Evolutionary conservation across 2,113 vertebrate genomes (phyloP), one percentile per base, ranked within the genome.

Genomic region (Phodopus roborovskii): DNA sequence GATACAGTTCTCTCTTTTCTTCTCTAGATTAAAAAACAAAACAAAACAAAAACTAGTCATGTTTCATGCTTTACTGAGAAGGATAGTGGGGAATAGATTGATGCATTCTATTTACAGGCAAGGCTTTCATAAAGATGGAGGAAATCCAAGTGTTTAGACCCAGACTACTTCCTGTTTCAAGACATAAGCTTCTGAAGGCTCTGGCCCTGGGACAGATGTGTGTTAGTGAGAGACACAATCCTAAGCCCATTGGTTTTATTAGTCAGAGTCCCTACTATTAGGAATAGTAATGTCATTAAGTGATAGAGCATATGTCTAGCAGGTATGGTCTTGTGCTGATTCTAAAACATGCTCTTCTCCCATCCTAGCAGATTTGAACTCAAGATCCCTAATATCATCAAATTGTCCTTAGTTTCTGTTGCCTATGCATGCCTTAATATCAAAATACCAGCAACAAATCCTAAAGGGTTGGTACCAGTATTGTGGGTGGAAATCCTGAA

Each of bases 111-210:
- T 48, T 86, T 87, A 58, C 11, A 26, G 16, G 48, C 42, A 81
- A 24, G 77, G 77, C 84, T 92, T 90, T 82, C 22, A 91, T 66
- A 91, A 78, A 88, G n/a, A 79, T 58, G 62, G 83, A 88, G 58
- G 64, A 75, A 96, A 84, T 60, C 15, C 26, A 56, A 77, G 66
- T 53, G 6, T 94, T 75, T 50, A 77, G 33, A 92, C 26, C 81
- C n/a, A 92, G 58, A 42, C 20, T 70, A 36, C 17, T 8, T 68
- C 7, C 16, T 12, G 0, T 17, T 12, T 64, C 3, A 28, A 64
- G 73, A 30, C 4, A 85, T 24, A 20, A 39, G 22, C 8, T 87
- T 56, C 39, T 68, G 17, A 30, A 74, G 33, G 36, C 50, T 24
- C 16, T 1, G 0, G 82, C 17, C 28, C 22, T 15, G 17, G 13